Evolutionary conservation across 2,113 vertebrate genomes (phyloP).

Genomic region (Pteronura brasiliensis): DNA sequence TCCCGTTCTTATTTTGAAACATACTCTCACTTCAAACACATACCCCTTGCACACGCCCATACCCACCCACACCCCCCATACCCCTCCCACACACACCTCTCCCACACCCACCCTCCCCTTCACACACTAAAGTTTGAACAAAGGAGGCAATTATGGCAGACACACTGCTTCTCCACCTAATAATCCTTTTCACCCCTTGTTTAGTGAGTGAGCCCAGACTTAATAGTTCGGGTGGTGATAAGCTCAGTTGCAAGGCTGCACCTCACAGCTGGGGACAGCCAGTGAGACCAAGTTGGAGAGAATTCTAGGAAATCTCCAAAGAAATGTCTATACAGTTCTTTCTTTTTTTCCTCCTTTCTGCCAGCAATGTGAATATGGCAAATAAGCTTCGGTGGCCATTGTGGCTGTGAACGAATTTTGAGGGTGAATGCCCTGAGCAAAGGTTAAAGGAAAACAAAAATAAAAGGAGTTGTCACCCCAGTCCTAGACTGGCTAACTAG

Average conservation of each 20-base stretch:
- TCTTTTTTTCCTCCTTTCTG: not conserved
- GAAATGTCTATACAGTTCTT: not conserved
- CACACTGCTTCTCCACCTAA: not conserved
- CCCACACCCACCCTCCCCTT: not conserved
- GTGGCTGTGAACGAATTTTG: not conserved
- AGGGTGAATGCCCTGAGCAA: not conserved
- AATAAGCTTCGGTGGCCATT: not conserved
- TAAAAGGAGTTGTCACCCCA: not conserved
- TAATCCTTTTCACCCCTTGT: not conserved
- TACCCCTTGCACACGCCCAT: too few species aligned
- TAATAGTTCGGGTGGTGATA: not conserved
- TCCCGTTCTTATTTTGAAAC: not conserved
- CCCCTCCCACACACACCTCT: not conserved
- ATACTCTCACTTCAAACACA: not conserved
- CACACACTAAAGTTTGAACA: not conserved
- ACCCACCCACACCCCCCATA: not conserved
- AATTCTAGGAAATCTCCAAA: not conserved
- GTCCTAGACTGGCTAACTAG: not conserved
- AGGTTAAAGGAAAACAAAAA: not conserved
- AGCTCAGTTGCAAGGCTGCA: not conserved
- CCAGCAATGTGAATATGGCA: not conserved
- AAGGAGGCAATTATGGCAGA: not conserved
- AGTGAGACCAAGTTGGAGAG: not conserved
- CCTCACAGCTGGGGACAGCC: not conserved
- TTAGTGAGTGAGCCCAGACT: not conserved